Percentiles rank a stretch among this genome's conserved stretches.
These are phyloP conservation scores for Pseudorhombus dupliciocellatus DNA, from an alignment of 2,113 vertebrate species.

Conservation along the genomic window DNA sequence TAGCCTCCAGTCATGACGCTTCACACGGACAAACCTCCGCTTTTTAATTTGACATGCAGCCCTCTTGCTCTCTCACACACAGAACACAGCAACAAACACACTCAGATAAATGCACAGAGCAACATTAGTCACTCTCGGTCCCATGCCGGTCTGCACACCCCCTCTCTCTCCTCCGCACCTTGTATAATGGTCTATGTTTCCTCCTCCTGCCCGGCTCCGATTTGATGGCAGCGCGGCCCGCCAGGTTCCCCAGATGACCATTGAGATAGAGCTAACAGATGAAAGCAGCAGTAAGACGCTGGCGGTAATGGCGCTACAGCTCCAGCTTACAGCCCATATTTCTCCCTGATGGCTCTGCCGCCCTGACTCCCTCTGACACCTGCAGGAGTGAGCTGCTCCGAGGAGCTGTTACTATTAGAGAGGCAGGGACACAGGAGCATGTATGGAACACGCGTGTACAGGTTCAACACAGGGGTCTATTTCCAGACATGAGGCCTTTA, in stretches of 20 bases:
- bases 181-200: slow-evolving; percentile 67
- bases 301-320: slow-evolving; percentile 72
- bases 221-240: slow-evolving; percentile 64
- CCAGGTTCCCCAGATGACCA: slow-evolving; percentile 77
- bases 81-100: slow-evolving; percentile 16
- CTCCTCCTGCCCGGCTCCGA: slow-evolving; percentile 52
- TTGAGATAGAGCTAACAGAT: slow-evolving; percentile 76
- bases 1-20: background rate
- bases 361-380: slow-evolving; percentile 65
- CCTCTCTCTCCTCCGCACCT: slow-evolving; percentile 6
- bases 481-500: background rate
- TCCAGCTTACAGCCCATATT: slow-evolving; percentile 73
- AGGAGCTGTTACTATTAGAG: slow-evolving; percentile 49
- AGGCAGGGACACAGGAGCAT: slow-evolving; percentile 4
- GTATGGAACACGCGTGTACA: background rate
- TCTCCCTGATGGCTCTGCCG: slow-evolving; percentile 67
- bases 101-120: slow-evolving; percentile 10
- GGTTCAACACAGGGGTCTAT: background rate
- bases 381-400: slow-evolving; percentile 66
- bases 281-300: slow-evolving; percentile 75
- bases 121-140: slow-evolving; percentile 39
- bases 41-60: background rate
- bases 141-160: slow-evolving; percentile 3
- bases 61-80: slow-evolving; percentile 4
- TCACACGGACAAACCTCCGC: background rate